Evolutionary conservation across 1,140 invertebrate genomes (phyloP).

Genomic region (Periplaneta americana): DNA sequence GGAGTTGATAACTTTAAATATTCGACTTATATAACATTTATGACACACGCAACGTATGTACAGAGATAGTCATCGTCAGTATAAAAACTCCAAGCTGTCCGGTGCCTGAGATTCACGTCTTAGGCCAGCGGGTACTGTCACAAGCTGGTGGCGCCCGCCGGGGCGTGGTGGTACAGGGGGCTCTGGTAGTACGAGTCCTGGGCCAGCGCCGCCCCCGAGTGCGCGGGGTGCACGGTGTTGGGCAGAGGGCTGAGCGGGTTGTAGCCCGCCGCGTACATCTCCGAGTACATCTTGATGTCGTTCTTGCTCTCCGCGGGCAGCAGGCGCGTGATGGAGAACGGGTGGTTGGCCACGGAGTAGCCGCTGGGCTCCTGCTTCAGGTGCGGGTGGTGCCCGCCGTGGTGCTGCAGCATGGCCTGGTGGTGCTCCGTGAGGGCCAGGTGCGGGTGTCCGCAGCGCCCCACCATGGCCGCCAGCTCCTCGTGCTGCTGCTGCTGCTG

Average conservation of each 20-base stretch:
- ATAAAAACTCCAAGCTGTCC: neutral
- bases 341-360: slow-evolving; percentile 70
- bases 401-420: slow-evolving; percentile 51
- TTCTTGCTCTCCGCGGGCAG: slow-evolving; percentile 74
- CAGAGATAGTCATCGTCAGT: neutral
- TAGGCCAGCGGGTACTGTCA: slow-evolving; percentile 26
- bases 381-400: slow-evolving; percentile 36
- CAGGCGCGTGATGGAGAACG: slow-evolving; percentile 90
- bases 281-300: slow-evolving; percentile 43
- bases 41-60: neutral
- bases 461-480: slow-evolving; percentile 59
- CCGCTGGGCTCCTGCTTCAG: slow-evolving; percentile 68
- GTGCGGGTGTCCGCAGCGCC: slow-evolving; percentile 49
- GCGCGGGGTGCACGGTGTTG: slow-evolving; percentile 49
- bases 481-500: slow-evolving; percentile 44
- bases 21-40: neutral
- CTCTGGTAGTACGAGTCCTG: slow-evolving; percentile 79
- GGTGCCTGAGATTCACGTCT: neutral
- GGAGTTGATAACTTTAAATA: neutral
- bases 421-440: slow-evolving; percentile 49
- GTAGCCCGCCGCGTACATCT: slow-evolving; percentile 54
- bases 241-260: slow-evolving; percentile 53
- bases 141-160: slow-evolving; percentile 50
- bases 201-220: slow-evolving; percentile 52
- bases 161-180: slow-evolving; percentile 63